phyloP scores from a whole-genome alignment of 1,140 invertebrate species.

The Hyles vespertilio region DNA sequence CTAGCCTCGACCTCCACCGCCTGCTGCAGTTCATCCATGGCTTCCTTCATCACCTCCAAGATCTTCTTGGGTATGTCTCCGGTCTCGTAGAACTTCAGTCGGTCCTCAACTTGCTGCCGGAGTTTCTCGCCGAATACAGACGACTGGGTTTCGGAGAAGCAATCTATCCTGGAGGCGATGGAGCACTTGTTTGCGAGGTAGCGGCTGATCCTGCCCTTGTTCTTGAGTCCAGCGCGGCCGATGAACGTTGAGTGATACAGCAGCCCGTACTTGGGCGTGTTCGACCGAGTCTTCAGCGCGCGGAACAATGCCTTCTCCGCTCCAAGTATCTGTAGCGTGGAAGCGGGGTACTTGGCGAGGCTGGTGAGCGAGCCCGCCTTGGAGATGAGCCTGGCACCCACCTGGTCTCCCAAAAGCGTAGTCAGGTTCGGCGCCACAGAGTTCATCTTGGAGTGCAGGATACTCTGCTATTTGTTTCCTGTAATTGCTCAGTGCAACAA shows the following conservation, averaged over 20 bases:
- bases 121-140: conserved; percentile 95
- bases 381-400: conserved; percentile 97
- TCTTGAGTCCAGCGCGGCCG: conserved; percentile 92
- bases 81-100: conserved; percentile 96
- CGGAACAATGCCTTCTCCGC: conserved; percentile 99
- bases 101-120: conserved; percentile 96
- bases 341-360: conserved; percentile 98
- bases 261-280: conserved; percentile 99
- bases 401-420: conserved; percentile 96
- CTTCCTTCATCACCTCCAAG: conserved; percentile 97
- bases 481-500: conserved; percentile 93
- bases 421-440: conserved; percentile 97
- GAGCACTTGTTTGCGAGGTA: conserved; percentile 99
- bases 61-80: conserved; percentile 97
- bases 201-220: conserved; percentile 97
- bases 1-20: conserved; percentile 32
- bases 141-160: conserved; percentile 91
- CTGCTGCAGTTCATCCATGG: conserved; percentile 78
- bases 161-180: conserved; percentile 98
- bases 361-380: conserved; percentile 98
- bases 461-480: conserved; percentile 90
- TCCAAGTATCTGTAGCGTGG: conserved; percentile 97
- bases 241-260: conserved; percentile 99
- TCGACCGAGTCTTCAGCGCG: conserved; percentile 94
- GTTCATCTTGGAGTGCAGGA: conserved; percentile 93